Evolutionary conservation across 2,888 invertebrate genomes (phyloP).

Genomic region (Metacarcinus magister): DNA sequence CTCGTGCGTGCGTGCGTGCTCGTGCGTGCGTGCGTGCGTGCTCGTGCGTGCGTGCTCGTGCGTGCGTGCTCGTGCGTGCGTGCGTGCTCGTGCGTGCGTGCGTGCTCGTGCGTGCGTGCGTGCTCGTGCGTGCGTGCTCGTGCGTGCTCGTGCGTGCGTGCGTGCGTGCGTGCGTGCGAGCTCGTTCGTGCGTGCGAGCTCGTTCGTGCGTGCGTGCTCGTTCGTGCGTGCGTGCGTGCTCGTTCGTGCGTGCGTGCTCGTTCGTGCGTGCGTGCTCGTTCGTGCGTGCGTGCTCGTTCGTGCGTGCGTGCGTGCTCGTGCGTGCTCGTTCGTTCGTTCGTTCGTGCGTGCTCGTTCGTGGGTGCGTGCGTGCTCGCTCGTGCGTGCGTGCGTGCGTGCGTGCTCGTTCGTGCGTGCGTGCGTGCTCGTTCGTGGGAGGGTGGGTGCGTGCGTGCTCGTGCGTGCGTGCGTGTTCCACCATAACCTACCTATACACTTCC

Average conservation of each 20-base stretch:
- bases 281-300: too few relatives aligned
- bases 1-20: not conserved
- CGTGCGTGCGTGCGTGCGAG: not conserved
- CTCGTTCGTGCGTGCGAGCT: too few relatives aligned
- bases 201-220: too few relatives aligned
- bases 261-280: too few relatives aligned
- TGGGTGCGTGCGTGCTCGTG: not conserved
- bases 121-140: not conserved
- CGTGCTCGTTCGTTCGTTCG: not conserved
- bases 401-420: too few relatives aligned
- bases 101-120: not conserved
- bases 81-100: constrained; percentile 12
- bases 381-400: constrained; percentile 53
- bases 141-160: not conserved
- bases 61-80: too few relatives aligned
- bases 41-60: too few relatives aligned
- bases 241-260: too few relatives aligned
- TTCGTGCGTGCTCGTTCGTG: not conserved
- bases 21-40: not conserved
- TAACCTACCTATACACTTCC: not conserved
- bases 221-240: too few relatives aligned
- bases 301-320: not conserved
- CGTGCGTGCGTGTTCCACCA: not conserved
- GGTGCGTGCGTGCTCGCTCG: not conserved
- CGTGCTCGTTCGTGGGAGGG: not conserved